Evolutionary conservation across 1,140 invertebrate species (phyloP), one percentile per base, ranked within the genome.

Genomic region (Theocolax elegans): DNA sequence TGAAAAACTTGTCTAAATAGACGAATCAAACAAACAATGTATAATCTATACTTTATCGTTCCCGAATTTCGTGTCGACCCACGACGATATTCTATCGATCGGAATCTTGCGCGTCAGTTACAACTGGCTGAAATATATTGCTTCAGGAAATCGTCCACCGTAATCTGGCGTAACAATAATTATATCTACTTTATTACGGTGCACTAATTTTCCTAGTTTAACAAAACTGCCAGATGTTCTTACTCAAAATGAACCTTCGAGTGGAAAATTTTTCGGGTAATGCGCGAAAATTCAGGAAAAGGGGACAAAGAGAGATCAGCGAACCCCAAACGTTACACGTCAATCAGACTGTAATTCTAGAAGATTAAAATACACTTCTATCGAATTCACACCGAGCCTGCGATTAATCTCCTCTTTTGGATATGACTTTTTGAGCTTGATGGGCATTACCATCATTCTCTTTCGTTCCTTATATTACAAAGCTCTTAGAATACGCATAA

Each of bases 341-440:
- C 80, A 81, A 81, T 80, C 79, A 81, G 72, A 59, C 64, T 64
- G 68, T 80, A 80, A 81, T 77, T 74, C 75, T 76, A 48, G 44
- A 54, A 76, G 75, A 81, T 81, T 81, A 81, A 78, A 81, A 75
- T 35, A 35, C 31, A 10, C 10, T 35, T 44, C 27, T 48, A 6
- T 49, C 59, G 38, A 64, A 65, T 71, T 65, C 35, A 25, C 51
- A 53, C 29, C 10, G 25, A 10, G 12, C 35, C 29, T n/a, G 40
- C 60, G 62, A 66, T 71, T 65, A 66, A 59, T 71, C 44, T 58
- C 49, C 27, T 63, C 40, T 65, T 21, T 53, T 2, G 3, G 9
- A 10, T 10, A 27, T 27, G 10, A n/a, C 15, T 54, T 3, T 35
- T n/a, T n/a, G n/a, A n/a, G n/a, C n/a, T n/a, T n/a, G n/a, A n/a